Percentiles rank a stretch among this genome's conserved stretches.
Evolutionary conservation across 2,797 vertebrate species (phyloP).

Genomic region (Sebastolobus alascanus): DNA sequence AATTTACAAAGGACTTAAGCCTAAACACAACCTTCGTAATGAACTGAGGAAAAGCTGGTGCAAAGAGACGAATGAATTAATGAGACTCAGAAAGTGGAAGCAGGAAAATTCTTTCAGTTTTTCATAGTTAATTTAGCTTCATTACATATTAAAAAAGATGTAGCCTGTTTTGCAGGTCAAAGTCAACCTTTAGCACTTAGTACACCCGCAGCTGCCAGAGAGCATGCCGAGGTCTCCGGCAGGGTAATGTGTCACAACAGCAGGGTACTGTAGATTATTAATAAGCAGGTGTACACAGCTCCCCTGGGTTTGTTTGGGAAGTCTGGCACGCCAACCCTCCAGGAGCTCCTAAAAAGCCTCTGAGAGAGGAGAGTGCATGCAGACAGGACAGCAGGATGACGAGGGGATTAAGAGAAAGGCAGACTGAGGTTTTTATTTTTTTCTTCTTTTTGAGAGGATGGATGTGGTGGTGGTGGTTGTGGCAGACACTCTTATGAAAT

Average conservation of each 20-base stretch:
- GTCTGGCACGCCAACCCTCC: constrained; percentile 62
- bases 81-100: background rate
- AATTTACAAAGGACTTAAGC: background rate
- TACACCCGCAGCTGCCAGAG: constrained; percentile 1
- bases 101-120: background rate
- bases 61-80: background rate
- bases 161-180: constrained; percentile 6
- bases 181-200: background rate
- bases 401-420: constrained; percentile 39
- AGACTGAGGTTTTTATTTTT: constrained; percentile 6
- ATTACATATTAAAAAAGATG: background rate
- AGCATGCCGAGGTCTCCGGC: constrained; percentile 32
- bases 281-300: constrained; percentile 66
- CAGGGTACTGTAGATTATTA: constrained; percentile 71
- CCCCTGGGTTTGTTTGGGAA: constrained; percentile 50
- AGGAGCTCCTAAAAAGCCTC: constrained; percentile 51
- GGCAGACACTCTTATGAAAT: constrained; percentile 65
- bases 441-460: background rate
- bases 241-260: constrained; percentile 50
- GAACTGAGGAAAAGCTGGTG: background rate
- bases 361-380: constrained; percentile 32
- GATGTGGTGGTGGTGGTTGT: constrained; percentile 5
- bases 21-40: background rate
- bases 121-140: background rate
- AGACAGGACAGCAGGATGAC: constrained; percentile 39